A percentile compares a stretch with the other conserved stretches of the same genome.
Evolutionary conservation across 2,797 vertebrate genomes (phyloP).

Genomic region (Antrozous pallidus): DNA sequence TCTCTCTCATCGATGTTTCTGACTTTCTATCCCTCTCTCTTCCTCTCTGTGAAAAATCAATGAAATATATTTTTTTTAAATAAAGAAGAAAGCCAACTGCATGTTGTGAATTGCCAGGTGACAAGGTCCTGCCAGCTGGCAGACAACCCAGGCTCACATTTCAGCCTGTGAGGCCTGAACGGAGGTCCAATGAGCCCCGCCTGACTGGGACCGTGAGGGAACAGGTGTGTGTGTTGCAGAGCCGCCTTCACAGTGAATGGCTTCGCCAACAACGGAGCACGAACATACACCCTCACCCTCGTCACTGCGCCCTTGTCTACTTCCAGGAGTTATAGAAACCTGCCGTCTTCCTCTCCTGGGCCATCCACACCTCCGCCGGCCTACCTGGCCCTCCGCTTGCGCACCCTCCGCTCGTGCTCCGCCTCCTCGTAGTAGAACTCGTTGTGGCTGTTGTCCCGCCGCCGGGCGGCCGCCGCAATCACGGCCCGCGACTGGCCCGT

Average conservation of each 20-base stretch:
- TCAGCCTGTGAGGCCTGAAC: not conserved
- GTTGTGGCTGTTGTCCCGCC: conserved; percentile 93
- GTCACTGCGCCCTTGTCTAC: accelerated
- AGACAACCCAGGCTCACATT: not conserved
- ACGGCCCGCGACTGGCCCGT: conserved; percentile 91
- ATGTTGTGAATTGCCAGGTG: not conserved
- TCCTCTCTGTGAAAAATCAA: too few relatives aligned
- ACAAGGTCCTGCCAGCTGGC: not conserved
- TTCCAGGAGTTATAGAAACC: not conserved
- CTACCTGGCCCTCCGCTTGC: conserved; percentile 93
- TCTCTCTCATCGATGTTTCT: too few relatives aligned
- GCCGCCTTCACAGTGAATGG: not conserved
- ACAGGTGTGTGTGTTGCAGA: not conserved
- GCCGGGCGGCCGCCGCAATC: conserved; percentile 89
- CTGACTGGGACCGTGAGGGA: not conserved
- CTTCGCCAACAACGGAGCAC: not conserved
- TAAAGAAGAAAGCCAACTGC: not conserved
- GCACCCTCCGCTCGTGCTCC: conserved; percentile 91
- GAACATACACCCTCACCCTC: not conserved
- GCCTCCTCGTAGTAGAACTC: conserved; percentile 97
- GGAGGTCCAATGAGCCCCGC: not conserved
- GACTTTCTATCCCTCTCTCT: too few relatives aligned
- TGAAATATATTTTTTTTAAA: too few relatives aligned
- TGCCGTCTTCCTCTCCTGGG: not conserved
- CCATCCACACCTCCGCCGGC: not conserved